These are phyloP conservation scores for Ruditapes philippinarum DNA, from an alignment of 1,140 invertebrate genomes.

Conservation along the genomic window DNA sequence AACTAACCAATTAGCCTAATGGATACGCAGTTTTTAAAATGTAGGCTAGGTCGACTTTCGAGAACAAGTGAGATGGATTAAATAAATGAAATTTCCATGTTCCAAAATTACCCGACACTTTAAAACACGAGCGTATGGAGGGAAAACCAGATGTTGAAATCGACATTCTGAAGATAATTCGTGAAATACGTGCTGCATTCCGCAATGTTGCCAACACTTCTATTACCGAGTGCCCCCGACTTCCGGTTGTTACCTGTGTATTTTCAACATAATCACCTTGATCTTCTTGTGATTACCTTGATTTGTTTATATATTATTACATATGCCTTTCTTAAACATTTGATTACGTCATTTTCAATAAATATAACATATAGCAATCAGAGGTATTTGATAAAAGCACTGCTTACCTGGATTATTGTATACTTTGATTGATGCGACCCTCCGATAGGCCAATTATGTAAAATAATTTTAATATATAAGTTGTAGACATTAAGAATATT, in stretches of 20 bases:
- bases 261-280: constrained; percentile 47
- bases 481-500: too few relatives aligned
- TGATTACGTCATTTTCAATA: constrained; percentile 59
- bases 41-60: neutral
- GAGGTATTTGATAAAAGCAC: neutral
- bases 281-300: neutral
- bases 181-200: constrained; percentile 41
- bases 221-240: constrained; percentile 29
- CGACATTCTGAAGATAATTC: constrained; percentile 10
- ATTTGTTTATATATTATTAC: constrained; percentile 44
- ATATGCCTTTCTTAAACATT: constrained; percentile 11
- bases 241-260: constrained; percentile 42
- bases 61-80: constrained; percentile 36
- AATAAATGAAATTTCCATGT: constrained; percentile 57
- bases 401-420: neutral
- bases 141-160: constrained; percentile 36
- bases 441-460: neutral
- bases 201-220: constrained; percentile 27
- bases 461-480: neutral
- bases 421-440: neutral
- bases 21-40: neutral
- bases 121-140: constrained; percentile 18
- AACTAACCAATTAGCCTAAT: neutral
- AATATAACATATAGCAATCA: neutral
- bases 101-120: constrained; percentile 50